Conservation (phyloP, 2,113 vertebrate genomes). For the Cepphus grylle region DNA sequence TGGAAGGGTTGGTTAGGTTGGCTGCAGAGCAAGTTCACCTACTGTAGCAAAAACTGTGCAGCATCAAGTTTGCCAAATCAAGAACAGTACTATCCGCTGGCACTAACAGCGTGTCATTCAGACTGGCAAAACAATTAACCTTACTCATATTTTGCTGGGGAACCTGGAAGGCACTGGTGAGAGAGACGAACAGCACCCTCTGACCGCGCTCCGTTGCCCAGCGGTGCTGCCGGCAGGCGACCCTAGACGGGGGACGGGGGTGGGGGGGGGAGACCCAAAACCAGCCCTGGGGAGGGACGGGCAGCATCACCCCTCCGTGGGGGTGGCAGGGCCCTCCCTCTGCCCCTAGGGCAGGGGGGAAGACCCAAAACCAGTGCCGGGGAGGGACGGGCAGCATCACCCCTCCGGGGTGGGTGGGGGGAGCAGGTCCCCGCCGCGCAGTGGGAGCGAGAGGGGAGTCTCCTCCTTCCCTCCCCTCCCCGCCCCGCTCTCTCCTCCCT, state of each 20-base stretch:
- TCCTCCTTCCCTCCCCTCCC: conserved; percentile 6
- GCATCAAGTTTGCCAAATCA: not conserved
- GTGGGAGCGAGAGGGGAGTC: not conserved
- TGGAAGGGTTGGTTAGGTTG: not conserved
- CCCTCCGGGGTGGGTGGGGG: not conserved
- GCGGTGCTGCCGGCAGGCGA: not conserved
- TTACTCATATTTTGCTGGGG: not conserved
- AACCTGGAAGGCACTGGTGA: not conserved
- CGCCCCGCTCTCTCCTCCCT: not conserved
- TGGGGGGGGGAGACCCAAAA: not conserved
- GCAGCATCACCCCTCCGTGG: not conserved
- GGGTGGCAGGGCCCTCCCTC: not conserved
- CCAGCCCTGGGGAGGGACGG: not conserved
- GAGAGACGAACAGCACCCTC: not conserved
- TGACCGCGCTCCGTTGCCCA: fast-evolving
- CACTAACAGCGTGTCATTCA: not conserved
- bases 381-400: not conserved
- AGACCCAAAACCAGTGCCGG: not conserved
- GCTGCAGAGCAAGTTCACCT: not conserved
- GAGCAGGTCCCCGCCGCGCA: not conserved
- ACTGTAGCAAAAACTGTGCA: not conserved
- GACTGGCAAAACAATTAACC: not conserved
- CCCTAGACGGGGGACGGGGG: too few species aligned
- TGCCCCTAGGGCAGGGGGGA: not conserved
- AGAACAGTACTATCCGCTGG: too few species aligned